These are phyloP conservation scores for Megaustenia siamemsis DNA, from an alignment of 2,888 invertebrate species.

Conservation along the genomic window DNA sequence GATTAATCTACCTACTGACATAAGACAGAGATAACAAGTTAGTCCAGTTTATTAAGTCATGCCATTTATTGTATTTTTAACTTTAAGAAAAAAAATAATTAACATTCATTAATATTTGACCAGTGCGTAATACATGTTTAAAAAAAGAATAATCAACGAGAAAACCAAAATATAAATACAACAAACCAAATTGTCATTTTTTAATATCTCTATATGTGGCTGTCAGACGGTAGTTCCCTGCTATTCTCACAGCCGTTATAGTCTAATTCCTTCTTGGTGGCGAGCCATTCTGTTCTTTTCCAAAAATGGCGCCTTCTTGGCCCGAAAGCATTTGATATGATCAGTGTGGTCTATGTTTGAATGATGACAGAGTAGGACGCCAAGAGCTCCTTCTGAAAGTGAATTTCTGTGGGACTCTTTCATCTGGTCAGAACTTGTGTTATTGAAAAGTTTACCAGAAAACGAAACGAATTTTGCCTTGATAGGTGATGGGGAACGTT, in stretches of 20 bases:
- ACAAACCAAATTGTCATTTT: too few relatives aligned
- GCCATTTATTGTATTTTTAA: too few relatives aligned
- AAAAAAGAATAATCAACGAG: too few relatives aligned
- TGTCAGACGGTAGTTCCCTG: background rate
- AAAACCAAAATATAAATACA: too few relatives aligned
- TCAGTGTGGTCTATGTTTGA: slow-evolving; percentile 3
- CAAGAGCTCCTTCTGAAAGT: background rate
- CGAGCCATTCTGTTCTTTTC: background rate
- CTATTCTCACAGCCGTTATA: background rate
- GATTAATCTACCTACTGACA: too few relatives aligned
- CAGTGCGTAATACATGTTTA: too few relatives aligned
- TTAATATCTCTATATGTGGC: too few relatives aligned
- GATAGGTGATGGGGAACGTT: background rate
- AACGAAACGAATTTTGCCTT: background rate
- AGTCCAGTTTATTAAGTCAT: too few relatives aligned
- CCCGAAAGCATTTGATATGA: background rate
- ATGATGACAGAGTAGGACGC: background rate
- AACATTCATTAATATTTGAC: too few relatives aligned
- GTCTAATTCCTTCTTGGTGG: background rate
- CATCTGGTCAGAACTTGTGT: background rate
- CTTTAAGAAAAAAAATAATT: too few relatives aligned
- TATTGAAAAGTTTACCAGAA: background rate
- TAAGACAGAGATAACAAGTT: too few relatives aligned
- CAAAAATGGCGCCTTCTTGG: slow-evolving; percentile 2
- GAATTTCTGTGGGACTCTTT: background rate